These are phyloP conservation scores for Botia almorhae DNA, from an alignment of 2,797 vertebrate species.

Conservation along the genomic window DNA sequence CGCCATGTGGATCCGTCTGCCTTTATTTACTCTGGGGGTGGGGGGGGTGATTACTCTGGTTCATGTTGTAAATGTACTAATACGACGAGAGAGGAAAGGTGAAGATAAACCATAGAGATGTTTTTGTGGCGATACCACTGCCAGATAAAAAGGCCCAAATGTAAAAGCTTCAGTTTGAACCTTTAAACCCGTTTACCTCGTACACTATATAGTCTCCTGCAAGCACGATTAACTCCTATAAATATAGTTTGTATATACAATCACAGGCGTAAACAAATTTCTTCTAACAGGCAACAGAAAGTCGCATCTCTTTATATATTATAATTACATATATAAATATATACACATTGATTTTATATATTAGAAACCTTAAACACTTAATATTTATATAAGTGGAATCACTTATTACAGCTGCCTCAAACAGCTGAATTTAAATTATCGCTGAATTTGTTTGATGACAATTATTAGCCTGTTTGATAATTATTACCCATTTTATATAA, in stretches of 20 bases:
- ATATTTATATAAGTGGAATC: no score
- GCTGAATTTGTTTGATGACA: no score
- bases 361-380: no score
- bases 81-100: neutral
- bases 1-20: constrained; percentile 47
- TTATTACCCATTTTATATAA: neutral
- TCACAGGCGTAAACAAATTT: neutral
- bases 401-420: no score
- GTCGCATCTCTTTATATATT: no score
- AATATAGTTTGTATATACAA: neutral
- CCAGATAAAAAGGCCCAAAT: no score
- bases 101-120: neutral
- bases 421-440: no score
- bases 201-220: neutral
- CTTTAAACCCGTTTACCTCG: neutral
- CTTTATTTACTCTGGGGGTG: constrained; percentile 23
- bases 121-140: neutral
- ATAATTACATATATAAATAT: no score
- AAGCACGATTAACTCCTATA: neutral
- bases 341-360: no score
- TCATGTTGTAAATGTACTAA: constrained; percentile 16
- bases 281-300: no score
- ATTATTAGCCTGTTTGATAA: no score
- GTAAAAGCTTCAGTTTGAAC: neutral
- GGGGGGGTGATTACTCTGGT: neutral